These are phyloP conservation scores for Melinopterus prodromus DNA, from an alignment of 2,888 invertebrate genomes.

Conservation along the genomic window DNA sequence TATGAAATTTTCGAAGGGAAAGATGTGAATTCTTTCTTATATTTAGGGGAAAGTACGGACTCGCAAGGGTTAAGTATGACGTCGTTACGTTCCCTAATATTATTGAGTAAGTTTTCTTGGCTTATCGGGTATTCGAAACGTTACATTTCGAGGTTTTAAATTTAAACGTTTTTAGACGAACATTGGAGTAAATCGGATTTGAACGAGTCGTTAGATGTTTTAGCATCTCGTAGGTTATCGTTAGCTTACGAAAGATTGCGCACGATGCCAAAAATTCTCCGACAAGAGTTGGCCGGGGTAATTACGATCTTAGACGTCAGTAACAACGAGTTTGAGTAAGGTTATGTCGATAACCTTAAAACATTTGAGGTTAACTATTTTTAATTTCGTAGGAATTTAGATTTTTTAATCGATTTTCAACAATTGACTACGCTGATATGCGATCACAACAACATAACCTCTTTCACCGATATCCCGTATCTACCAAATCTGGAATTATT, in stretches of 20 bases:
- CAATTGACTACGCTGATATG: slow-evolving; percentile 79
- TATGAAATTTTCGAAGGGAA: slow-evolving; percentile 50
- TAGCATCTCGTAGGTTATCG: slow-evolving; percentile 68
- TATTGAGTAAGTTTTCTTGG: slow-evolving; percentile 51
- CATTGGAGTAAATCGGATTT: slow-evolving; percentile 36
- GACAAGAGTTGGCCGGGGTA: slow-evolving; percentile 68
- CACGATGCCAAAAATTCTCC: slow-evolving; percentile 70
- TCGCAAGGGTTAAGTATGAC: slow-evolving; percentile 45
- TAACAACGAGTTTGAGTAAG: slow-evolving; percentile 76
- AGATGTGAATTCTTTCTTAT: slow-evolving; percentile 48
- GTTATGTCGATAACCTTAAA: slow-evolving; percentile 36
- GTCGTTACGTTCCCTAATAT: slow-evolving; percentile 51
- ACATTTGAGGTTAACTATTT: background rate
- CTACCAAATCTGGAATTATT: slow-evolving; percentile 77
- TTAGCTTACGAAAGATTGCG: slow-evolving; percentile 75
- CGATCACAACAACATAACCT: slow-evolving; percentile 80
- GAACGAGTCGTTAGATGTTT: slow-evolving; percentile 47
- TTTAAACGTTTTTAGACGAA: slow-evolving; percentile 38
- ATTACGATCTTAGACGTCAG: slow-evolving; percentile 75
- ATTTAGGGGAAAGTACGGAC: slow-evolving; percentile 45
- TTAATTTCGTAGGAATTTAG: slow-evolving; percentile 69
- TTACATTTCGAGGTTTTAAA: too few relatives aligned
- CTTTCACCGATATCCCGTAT: slow-evolving; percentile 74
- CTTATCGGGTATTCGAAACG: slow-evolving; percentile 5
- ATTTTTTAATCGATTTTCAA: slow-evolving; percentile 76